Percentiles rank a stretch among this genome's conserved stretches.
phyloP scores from a whole-genome alignment of 2,888 invertebrate species.

The Drosophila borealis region DNA sequence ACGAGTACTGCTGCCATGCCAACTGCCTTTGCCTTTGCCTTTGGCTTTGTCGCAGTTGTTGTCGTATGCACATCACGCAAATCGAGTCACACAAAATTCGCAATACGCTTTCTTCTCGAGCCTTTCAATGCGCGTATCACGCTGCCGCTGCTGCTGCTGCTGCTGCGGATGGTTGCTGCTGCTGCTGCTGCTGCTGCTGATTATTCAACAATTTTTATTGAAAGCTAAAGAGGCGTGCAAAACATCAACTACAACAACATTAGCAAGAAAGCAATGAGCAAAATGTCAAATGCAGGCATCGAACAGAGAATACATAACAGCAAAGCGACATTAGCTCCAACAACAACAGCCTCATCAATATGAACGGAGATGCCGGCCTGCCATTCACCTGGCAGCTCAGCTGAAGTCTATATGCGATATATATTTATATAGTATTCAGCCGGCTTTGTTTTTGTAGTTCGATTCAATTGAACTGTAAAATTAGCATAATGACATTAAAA shows the following conservation, averaged over 20 bases:
- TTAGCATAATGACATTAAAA: constrained; percentile 80
- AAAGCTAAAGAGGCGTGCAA: constrained; percentile 75
- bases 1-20: constrained; percentile 34
- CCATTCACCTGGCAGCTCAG: constrained; percentile 65
- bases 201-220: constrained; percentile 79
- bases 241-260: constrained; percentile 47
- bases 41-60: constrained; percentile 19
- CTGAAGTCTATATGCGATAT: constrained; percentile 9
- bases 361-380: constrained; percentile 39
- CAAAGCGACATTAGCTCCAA: constrained; percentile 69
- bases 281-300: constrained; percentile 78
- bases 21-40: constrained; percentile 39
- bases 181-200: constrained; percentile 51
- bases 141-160: constrained; percentile 41
- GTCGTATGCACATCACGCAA: constrained; percentile 79
- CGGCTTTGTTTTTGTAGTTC: constrained; percentile 40
- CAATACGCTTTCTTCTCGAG: constrained; percentile 71
- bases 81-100: constrained; percentile 72
- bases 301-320: constrained; percentile 66
- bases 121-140: constrained; percentile 67
- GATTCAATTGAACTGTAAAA: constrained; percentile 68
- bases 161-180: constrained; percentile 31
- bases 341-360: constrained; percentile 36
- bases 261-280: constrained; percentile 74
- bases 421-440: constrained; percentile 16